These are phyloP conservation scores for Ceyx erithaca DNA, from an alignment of 2,797 vertebrate genomes.

Conservation along the genomic window DNA sequence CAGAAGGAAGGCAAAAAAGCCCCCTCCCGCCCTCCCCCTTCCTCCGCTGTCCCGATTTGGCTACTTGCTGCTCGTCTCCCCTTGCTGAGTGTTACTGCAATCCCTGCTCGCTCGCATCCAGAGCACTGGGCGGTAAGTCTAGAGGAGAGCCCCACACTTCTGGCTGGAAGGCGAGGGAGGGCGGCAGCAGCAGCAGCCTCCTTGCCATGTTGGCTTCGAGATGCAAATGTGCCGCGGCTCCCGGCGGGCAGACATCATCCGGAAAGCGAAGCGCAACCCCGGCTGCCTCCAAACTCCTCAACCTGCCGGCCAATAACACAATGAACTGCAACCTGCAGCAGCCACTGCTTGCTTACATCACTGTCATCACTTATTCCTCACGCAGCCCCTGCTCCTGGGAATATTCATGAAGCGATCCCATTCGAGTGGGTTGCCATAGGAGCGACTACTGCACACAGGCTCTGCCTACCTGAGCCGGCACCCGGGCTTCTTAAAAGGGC, in stretches of 20 bases:
- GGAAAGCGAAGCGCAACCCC: constrained; percentile 30
- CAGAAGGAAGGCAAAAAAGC: background rate
- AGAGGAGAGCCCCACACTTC: constrained; percentile 60
- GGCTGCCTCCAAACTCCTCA: constrained; percentile 42
- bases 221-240: constrained; percentile 48
- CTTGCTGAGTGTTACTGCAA: constrained; percentile 40
- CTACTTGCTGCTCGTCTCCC: constrained; percentile 60
- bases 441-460: constrained; percentile 88
- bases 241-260: constrained; percentile 28
- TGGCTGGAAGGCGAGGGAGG: constrained; percentile 55
- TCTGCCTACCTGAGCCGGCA: constrained; percentile 85
- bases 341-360: constrained; percentile 87
- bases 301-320: constrained; percentile 67
- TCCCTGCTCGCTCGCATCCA: constrained; percentile 31
- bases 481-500: constrained; percentile 80
- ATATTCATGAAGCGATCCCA: constrained; percentile 91
- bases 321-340: constrained; percentile 81
- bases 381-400: constrained; percentile 87
- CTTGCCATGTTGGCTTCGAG: constrained; percentile 64
- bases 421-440: constrained; percentile 94
- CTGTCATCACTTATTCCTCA: constrained; percentile 82
- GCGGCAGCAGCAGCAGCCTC: constrained; percentile 39
- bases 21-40: background rate
- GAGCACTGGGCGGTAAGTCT: constrained; percentile 66
- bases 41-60: constrained; percentile 47